Base-by-base conservation (phyloP, 2,888 invertebrate species). In the Neocrepidodera transversa region DNA sequence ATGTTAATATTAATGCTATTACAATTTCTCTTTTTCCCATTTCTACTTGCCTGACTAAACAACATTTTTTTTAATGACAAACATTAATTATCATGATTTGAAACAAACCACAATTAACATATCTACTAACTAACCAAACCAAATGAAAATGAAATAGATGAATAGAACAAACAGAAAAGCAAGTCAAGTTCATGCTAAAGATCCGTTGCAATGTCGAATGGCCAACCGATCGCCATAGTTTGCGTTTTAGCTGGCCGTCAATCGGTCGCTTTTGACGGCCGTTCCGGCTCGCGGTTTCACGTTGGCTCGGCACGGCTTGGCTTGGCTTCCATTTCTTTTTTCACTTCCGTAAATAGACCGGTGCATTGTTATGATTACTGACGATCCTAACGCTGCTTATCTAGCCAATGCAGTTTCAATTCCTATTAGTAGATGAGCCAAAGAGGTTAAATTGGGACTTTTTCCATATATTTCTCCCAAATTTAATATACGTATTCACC, bases 251-350 rank as follows among this genome's bases (percentile, higher is more conserved):
- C 69, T 70, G 69, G 67, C 62, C 62, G 64, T 60, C 53, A 56
- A 48, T 58, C 48, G 45, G 59, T 56, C 60, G 60, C n/a, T n/a
- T 63, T 60, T 57, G 20, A 43, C 52, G 64, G 63, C 65, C 67
- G 71, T 71, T 72, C 66, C 68, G 72, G 67, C 70, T 35, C 61
- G 23, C 67, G 67, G 64, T 68, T 69, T 68, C 68, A 67, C 71
- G 72, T 67, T 43, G 42, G 18, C 42, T 69, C n/a, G n/a, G n/a
- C n/a, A n/a, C n/a, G n/a, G n/a, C n/a, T n/a, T n/a, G n/a, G n/a
- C n/a, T n/a, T n/a, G n/a, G n/a, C n/a, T n/a, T 70, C 70, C 62
- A 64, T 71, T 71, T 71, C 71, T 71, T 68, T 70, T 69, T 53
- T 53, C 28, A 53, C 53, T 53, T 69, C 69, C 68, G 70, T 69